Conservation (phyloP, 1,140 invertebrate species). For the Macrosteles quadrilineatus region DNA sequence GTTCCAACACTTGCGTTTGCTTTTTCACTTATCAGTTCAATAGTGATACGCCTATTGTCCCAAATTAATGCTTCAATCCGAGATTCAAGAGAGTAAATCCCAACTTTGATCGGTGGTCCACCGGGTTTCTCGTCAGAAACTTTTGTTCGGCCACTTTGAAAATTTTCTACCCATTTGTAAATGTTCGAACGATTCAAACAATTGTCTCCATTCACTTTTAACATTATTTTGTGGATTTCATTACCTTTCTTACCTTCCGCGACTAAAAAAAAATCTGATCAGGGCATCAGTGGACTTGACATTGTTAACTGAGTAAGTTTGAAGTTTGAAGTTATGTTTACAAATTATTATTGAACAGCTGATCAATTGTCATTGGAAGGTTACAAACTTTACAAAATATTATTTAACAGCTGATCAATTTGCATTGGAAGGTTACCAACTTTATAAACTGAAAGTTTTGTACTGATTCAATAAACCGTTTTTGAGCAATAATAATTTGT, state of each 20-base stretch:
- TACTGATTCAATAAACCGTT: too few relatives aligned
- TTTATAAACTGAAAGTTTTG: too few relatives aligned
- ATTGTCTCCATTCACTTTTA: background rate
- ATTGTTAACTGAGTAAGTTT: background rate
- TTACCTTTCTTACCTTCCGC: background rate
- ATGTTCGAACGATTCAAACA: background rate
- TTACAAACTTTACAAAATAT: too few relatives aligned
- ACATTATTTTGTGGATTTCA: background rate
- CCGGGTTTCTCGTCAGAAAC: too few relatives aligned
- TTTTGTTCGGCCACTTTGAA: too few relatives aligned
- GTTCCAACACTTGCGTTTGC: background rate
- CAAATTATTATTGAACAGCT: too few relatives aligned
- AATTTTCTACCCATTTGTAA: background rate
- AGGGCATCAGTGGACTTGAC: background rate
- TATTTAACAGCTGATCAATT: too few relatives aligned
- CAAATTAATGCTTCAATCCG: slow-evolving; percentile 1
- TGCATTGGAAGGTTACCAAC: too few relatives aligned
- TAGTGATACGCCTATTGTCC: background rate
- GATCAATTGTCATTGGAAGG: too few relatives aligned
- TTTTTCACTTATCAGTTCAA: slow-evolving; percentile 6
- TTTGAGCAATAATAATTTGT: too few relatives aligned
- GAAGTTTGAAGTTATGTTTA: too few relatives aligned
- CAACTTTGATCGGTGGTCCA: background rate
- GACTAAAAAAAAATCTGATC: background rate
- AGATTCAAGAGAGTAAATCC: background rate